Evolutionary conservation across 2,113 vertebrate genomes (phyloP).

Genomic region (Ceuthmochares aereus): DNA sequence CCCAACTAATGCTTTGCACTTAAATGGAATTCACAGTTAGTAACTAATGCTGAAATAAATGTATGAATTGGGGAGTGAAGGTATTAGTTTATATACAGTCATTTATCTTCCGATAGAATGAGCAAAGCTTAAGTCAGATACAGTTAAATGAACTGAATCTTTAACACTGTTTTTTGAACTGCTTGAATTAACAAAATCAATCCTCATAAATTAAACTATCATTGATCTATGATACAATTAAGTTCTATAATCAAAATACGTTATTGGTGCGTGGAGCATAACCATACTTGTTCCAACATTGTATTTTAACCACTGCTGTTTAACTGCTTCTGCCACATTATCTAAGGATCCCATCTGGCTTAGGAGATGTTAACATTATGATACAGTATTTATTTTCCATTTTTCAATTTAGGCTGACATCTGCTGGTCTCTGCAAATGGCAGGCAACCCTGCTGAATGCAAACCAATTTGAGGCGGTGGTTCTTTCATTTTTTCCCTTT

Average conservation of each 20-base stretch:
- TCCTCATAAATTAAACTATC: slow-evolving; percentile 78
- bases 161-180: slow-evolving; percentile 74
- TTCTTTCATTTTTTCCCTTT: slow-evolving; percentile 57
- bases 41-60: slow-evolving; percentile 53
- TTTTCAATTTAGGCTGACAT: slow-evolving; percentile 84
- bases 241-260: slow-evolving; percentile 61
- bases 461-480: neutral
- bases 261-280: neutral
- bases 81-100: neutral
- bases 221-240: slow-evolving; percentile 75
- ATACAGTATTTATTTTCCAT: slow-evolving; percentile 61
- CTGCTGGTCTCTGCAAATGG: slow-evolving; percentile 76
- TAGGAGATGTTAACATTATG: slow-evolving; percentile 25
- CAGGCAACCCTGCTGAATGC: slow-evolving; percentile 50
- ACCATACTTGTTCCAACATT: neutral
- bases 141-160: slow-evolving; percentile 69
- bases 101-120: slow-evolving; percentile 63
- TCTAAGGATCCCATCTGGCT: slow-evolving; percentile 70
- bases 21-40: slow-evolving; percentile 40
- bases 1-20: neutral
- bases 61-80: slow-evolving; percentile 9
- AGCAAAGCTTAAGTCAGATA: slow-evolving; percentile 69
- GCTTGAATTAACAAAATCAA: slow-evolving; percentile 80
- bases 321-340: slow-evolving; percentile 43
- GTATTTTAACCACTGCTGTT: slow-evolving; percentile 70